phyloP scores from a whole-genome alignment of 2,113 vertebrate species.

The Taxidea taxus region DNA sequence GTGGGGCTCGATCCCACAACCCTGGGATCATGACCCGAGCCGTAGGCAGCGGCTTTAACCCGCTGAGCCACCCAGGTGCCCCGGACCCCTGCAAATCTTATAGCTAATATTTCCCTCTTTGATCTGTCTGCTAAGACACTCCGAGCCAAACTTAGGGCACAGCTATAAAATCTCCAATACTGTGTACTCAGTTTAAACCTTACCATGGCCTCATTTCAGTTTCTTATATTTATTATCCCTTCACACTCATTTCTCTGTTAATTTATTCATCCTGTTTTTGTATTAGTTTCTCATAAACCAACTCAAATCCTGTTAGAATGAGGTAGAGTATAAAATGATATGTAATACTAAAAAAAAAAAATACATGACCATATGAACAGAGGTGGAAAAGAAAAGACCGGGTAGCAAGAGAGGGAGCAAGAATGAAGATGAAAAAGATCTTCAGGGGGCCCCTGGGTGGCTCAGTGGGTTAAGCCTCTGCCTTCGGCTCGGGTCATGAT shows the following conservation, averaged over 20 bases:
- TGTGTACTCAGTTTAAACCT: not conserved
- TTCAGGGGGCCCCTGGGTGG: too few species aligned
- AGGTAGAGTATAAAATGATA: slow-evolving; percentile 27
- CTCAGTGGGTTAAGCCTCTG: too few species aligned
- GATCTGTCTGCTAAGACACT: slow-evolving; percentile 4
- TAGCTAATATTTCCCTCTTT: not conserved
- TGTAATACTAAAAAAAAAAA: slow-evolving; percentile 30
- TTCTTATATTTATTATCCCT: slow-evolving; percentile 30
- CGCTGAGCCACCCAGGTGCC: too few species aligned
- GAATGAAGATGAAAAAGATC: slow-evolving; percentile 13
- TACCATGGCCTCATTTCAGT: not conserved
- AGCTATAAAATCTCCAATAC: not conserved
- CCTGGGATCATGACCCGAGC: too few species aligned
- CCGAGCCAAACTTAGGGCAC: not conserved
- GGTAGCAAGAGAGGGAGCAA: not conserved
- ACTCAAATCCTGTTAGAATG: slow-evolving; percentile 30
- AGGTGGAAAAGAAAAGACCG: not conserved
- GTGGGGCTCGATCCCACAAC: too few species aligned
- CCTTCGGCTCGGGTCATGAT: too few species aligned
- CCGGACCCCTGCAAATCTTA: slow-evolving; percentile 27
- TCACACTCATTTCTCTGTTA: not conserved
- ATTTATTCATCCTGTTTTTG: slow-evolving; percentile 1
- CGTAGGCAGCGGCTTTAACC: too few species aligned
- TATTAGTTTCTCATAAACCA: slow-evolving; percentile 17
- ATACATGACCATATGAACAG: not conserved